Evolutionary conservation across 2,888 invertebrate genomes (phyloP).

Genomic region (Cataglyphis rosenhaueri): DNA sequence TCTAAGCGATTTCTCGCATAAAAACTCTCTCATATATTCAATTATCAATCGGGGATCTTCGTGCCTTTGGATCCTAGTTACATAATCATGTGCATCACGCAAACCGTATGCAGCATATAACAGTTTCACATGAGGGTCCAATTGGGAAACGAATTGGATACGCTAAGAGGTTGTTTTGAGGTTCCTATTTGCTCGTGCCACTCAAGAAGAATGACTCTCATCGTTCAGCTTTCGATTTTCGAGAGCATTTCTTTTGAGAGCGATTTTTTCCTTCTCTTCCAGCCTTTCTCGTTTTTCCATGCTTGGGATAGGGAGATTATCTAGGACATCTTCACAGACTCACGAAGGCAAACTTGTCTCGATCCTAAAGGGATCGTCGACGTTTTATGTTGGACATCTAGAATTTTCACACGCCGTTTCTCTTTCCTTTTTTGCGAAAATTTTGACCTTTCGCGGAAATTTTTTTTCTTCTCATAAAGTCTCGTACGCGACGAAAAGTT

Average conservation of each 20-base stretch:
- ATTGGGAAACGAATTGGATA: slow-evolving; percentile 57
- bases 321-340: slow-evolving; percentile 12
- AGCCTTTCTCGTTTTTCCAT: slow-evolving; percentile 26
- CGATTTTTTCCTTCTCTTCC: slow-evolving; percentile 13
- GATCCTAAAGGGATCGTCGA: slow-evolving; percentile 28
- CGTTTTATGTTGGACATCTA: slow-evolving; percentile 13
- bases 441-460: neutral
- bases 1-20: slow-evolving; percentile 21
- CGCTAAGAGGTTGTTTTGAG: slow-evolving; percentile 50
- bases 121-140: slow-evolving; percentile 13
- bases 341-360: slow-evolving; percentile 16
- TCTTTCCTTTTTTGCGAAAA: neutral
- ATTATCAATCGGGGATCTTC: slow-evolving; percentile 76
- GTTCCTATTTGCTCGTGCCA: slow-evolving; percentile 56
- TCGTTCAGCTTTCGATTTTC: slow-evolving; percentile 39
- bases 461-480: neutral
- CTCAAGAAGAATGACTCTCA: slow-evolving; percentile 38
- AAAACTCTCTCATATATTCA: slow-evolving; percentile 42
- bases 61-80: slow-evolving; percentile 79
- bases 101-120: slow-evolving; percentile 70
- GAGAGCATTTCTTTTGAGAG: slow-evolving; percentile 23
- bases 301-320: slow-evolving; percentile 16
- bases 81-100: slow-evolving; percentile 75
- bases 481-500: slow-evolving; percentile 27
- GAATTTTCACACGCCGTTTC: slow-evolving; percentile 10